A percentile compares a stretch with the other conserved stretches of the same genome.
These are phyloP conservation scores for Marmota monax DNA, from an alignment of 2,113 vertebrate species.

Conservation along the genomic window DNA sequence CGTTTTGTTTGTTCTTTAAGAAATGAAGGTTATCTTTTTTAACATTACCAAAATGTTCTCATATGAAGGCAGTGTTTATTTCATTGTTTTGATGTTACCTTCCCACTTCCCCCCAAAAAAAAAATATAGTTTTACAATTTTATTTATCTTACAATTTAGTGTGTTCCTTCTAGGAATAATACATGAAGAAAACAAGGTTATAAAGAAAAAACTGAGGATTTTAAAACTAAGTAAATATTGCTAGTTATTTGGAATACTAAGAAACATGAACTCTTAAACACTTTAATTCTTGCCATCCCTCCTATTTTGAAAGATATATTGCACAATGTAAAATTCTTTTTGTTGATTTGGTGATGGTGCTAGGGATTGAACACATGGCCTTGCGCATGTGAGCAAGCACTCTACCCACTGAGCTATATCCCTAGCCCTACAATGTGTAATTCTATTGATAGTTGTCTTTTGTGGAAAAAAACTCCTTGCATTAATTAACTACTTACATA, in stretches of 20 bases:
- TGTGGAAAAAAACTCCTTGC: background rate
- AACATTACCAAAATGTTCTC: background rate
- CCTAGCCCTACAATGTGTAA: background rate
- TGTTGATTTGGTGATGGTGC: too few relatives aligned
- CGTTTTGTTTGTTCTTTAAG: conserved; percentile 4
- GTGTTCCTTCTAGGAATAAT: conserved; percentile 43
- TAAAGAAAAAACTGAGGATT: background rate
- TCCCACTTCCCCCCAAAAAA: background rate
- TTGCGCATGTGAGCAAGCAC: too few relatives aligned
- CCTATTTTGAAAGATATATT: background rate
- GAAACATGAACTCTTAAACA: conserved; percentile 4
- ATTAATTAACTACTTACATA: background rate
- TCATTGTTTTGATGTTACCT: conserved; percentile 16
- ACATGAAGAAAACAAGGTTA: background rate
- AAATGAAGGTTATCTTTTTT: background rate
- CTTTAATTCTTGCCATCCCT: conserved; percentile 22
- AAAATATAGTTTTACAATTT: conserved; percentile 14
- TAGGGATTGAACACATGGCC: too few relatives aligned
- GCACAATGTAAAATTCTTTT: background rate
- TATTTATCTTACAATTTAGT: background rate
- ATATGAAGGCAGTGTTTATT: conserved; percentile 15
- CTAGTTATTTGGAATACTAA: background rate
- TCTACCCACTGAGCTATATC: too few relatives aligned
- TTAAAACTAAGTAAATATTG: conserved; percentile 42
- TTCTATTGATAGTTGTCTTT: background rate